Conservation (phyloP, 2,888 invertebrate genomes). For the Spisula subtruncata region DNA sequence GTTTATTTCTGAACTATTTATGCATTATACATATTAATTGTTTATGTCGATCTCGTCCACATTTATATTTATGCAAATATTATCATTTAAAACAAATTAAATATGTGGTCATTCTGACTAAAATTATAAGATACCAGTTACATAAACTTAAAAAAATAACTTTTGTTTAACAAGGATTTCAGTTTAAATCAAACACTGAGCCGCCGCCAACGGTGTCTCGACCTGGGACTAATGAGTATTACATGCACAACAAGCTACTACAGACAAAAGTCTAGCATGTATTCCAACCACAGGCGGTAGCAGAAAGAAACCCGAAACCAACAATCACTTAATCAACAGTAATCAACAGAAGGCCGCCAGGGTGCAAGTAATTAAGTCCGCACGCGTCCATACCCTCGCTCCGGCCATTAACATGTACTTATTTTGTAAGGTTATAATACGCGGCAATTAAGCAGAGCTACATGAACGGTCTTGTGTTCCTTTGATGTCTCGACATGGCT, state of each 20-base stretch:
- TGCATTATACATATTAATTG: too few relatives aligned
- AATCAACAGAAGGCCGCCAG: slow-evolving; percentile 1
- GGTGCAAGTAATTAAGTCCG: slow-evolving; percentile 56
- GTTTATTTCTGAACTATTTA: too few relatives aligned
- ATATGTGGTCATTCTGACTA: too few relatives aligned
- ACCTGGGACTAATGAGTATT: too few relatives aligned
- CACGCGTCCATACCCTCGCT: slow-evolving; percentile 61
- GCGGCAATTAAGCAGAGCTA: slow-evolving; percentile 49
- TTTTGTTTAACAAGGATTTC: too few relatives aligned
- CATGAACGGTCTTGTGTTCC: slow-evolving; percentile 22
- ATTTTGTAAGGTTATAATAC: slow-evolving; percentile 59
- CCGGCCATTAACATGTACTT: slow-evolving; percentile 60
- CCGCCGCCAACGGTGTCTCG: too few relatives aligned
- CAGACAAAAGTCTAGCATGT: background rate
- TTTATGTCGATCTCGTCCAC: too few relatives aligned
- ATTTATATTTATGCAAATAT: too few relatives aligned
- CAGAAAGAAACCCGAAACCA: background rate
- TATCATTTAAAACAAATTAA: too few relatives aligned
- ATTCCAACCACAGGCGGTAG: background rate
- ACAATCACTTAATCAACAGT: slow-evolving; percentile 9
- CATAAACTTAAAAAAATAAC: too few relatives aligned
- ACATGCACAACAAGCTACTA: background rate
- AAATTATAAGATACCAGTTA: too few relatives aligned
- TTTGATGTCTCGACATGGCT: slow-evolving; percentile 53
- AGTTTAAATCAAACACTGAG: too few relatives aligned